phyloP scores from a whole-genome alignment of 2,888 invertebrate genomes.

The Cryptocephalus primarius region DNA sequence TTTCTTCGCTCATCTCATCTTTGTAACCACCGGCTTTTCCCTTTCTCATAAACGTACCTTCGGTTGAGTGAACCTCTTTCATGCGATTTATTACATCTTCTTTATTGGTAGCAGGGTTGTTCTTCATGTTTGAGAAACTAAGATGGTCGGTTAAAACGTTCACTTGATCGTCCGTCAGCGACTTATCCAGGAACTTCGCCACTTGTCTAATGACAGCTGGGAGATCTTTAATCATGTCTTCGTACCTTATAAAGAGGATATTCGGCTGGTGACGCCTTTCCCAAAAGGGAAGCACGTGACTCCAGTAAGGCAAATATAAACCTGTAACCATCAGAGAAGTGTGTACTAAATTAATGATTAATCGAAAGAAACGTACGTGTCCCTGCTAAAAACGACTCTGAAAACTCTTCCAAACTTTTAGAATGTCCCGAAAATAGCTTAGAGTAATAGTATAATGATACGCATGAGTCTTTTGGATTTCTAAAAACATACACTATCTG shows the following conservation, averaged over 20 bases:
- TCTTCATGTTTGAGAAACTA: conserved; percentile 40
- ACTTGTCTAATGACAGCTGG: conserved; percentile 19
- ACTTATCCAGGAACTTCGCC: conserved; percentile 21
- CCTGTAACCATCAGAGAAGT: conserved; percentile 17
- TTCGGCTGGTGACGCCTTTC: conserved; percentile 22
- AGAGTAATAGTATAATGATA: conserved; percentile 58
- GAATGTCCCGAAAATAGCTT: conserved; percentile 44
- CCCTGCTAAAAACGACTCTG: conserved; percentile 48
- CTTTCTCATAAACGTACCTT: conserved; percentile 38
- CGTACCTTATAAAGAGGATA: conserved; percentile 27
- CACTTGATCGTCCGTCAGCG: conserved; percentile 18
- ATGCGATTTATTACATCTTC: conserved; percentile 31
- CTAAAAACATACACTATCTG: conserved; percentile 58
- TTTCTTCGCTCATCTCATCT: conserved; percentile 23
- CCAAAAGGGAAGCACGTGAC: conserved; percentile 27
- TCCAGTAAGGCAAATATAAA: conserved; percentile 27
- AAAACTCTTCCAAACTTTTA: conserved; percentile 45
- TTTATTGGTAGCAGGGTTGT: conserved; percentile 46
- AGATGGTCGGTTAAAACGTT: conserved; percentile 20
- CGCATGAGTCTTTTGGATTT: conserved; percentile 58
- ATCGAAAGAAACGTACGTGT: conserved; percentile 43
- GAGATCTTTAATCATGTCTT: conserved; percentile 25
- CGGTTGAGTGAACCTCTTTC: conserved; percentile 23
- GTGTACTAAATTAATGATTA: too few relatives aligned
- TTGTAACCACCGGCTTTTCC: conserved; percentile 36